Conservation (phyloP, 2,888 invertebrate species). For the Gerris lacustris region DNA sequence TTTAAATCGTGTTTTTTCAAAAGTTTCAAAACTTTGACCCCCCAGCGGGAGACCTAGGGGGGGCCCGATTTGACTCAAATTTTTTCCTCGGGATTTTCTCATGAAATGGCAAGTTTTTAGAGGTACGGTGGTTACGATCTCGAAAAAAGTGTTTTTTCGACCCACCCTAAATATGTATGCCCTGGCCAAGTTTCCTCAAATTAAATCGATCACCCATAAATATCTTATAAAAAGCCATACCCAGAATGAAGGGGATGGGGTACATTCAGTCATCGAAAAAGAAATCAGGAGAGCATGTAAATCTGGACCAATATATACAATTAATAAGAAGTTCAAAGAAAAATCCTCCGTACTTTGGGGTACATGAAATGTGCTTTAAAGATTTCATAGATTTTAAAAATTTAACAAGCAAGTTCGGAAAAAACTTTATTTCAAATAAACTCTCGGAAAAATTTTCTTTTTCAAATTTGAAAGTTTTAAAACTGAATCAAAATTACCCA, state of each 20-base stretch:
- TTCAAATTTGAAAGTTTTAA: too few relatives aligned
- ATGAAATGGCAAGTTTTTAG: too few relatives aligned
- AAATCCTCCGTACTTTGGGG: conserved; percentile 5
- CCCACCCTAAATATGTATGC: too few relatives aligned
- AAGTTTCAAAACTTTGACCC: too few relatives aligned
- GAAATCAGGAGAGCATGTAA: conserved; percentile 15
- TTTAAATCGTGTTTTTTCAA: too few relatives aligned
- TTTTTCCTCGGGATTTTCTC: too few relatives aligned
- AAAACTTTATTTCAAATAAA: neutral
- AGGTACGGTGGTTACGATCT: too few relatives aligned
- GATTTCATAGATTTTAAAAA: neutral
- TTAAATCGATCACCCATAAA: conserved; percentile 9
- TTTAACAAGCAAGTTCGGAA: neutral
- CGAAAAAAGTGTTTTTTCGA: too few relatives aligned
- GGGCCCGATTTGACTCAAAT: too few relatives aligned
- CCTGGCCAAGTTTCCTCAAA: neutral
- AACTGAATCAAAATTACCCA: too few relatives aligned
- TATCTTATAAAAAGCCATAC: conserved; percentile 11
- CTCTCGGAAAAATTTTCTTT: neutral
- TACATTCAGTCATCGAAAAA: conserved; percentile 13
- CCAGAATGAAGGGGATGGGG: conserved; percentile 14
- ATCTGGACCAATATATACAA: conserved; percentile 14
- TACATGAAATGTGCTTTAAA: conserved; percentile 5
- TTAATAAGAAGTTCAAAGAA: conserved; percentile 15
- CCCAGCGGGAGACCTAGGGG: too few relatives aligned